Evolutionary conservation across 2,888 invertebrate genomes (phyloP), one percentile per base, ranked within the genome.

Genomic region (Cephus nigrinus): DNA sequence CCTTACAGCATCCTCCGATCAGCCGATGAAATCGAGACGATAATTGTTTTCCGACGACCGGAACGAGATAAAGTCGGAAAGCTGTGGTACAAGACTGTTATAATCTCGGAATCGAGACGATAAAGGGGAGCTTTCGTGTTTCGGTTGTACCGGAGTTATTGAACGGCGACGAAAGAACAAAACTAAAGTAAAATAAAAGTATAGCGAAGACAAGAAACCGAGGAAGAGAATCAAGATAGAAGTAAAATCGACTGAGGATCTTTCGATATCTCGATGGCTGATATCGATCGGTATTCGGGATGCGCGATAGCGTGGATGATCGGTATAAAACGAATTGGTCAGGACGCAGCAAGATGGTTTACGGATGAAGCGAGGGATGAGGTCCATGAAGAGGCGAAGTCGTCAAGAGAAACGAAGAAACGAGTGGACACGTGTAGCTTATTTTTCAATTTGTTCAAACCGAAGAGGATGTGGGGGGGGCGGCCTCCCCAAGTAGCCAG

Each of bases 401-500:
- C 40, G 40, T 15, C 4, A 15, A 40, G 40, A 23, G 72, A 35
- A 30, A 55, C 12, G 34, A 75, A 76, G 69, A 76, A 78, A 80
- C 74, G 80, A 80, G 78, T 75, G 83, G 83, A 88, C 86, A 86
- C 84, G 83, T 88, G 88, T 86, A 87, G 83, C 85, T 89, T 88
- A 88, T 87, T 90, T 90, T 89, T 88, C 87, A 88, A 90, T 90
- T 88, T 88, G 83, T 85, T 5, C 23, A 23, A 40, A 84, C 82
- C 80, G 74, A 80, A 74, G 80, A 81, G 81, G 74, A 80, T 75
- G 79, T 75, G 80, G 69, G 33, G 33, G 33, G 33, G 9, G 33
- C 9, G 9, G 75, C 83, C 82, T 80, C 77, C 79, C 81, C 75
- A 55, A 55, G 73, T 75, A 75, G 74, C 74, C 15, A 12, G 71